These are phyloP conservation scores for Caenorhabditis parvicauda DNA, from an alignment of 2,888 invertebrate species.

Conservation along the genomic window DNA sequence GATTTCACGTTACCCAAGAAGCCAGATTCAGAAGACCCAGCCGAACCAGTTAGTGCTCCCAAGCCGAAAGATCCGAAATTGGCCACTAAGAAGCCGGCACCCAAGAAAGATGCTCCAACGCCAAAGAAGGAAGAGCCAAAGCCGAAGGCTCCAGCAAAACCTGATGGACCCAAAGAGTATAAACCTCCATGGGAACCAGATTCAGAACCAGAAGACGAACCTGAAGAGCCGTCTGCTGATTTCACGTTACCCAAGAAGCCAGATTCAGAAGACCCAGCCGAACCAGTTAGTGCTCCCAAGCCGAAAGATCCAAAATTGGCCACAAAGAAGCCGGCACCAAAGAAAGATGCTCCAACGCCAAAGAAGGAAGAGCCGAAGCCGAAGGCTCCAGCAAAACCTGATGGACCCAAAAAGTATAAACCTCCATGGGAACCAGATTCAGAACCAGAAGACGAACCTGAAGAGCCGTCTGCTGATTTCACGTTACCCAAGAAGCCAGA, in stretches of 20 bases:
- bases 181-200: no score
- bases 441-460: no score
- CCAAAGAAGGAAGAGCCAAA: background rate
- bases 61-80: conserved; percentile 25
- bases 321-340: background rate
- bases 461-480: no score
- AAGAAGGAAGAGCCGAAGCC: conserved; percentile 16
- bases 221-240: no score
- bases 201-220: no score
- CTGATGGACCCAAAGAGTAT: no score
- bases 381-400: no score
- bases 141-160: background rate
- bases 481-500: no score
- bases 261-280: conserved; percentile 6
- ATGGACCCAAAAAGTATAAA: no score
- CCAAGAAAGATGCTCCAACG: background rate
- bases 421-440: no score
- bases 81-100: background rate
- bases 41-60: conserved; percentile 28
- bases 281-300: conserved; percentile 5
- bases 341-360: conserved; percentile 11
- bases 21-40: conserved; percentile 23
- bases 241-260: no score
- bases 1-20: no score
- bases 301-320: conserved; percentile 14